These are phyloP conservation scores for Ptiloglossa arizonensis DNA, from an alignment of 1,140 invertebrate species.

Conservation along the genomic window DNA sequence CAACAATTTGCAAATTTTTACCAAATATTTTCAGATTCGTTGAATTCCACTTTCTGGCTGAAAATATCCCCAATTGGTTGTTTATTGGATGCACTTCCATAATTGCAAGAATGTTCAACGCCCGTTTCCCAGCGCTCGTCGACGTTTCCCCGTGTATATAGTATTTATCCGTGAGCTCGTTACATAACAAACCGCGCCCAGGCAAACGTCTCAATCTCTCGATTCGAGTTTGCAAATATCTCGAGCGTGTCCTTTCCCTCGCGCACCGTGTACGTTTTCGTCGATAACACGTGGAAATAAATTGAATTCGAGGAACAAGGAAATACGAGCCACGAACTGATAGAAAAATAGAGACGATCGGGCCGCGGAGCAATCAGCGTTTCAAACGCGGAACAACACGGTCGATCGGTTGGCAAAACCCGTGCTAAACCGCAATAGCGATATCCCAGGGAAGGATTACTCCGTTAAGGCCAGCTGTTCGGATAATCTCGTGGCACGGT, in stretches of 20 bases:
- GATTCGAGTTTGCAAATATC: neutral
- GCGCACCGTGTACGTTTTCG: neutral
- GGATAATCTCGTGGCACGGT: slow-evolving; percentile 32
- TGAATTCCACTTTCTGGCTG: no score
- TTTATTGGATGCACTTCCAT: no score
- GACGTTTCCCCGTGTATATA: no score
- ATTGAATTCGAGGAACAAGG: neutral
- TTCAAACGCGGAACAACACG: neutral
- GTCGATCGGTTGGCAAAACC: slow-evolving; percentile 17
- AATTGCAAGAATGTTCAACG: no score
- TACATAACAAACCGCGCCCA: no score
- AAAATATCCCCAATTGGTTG: no score
- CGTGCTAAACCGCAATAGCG: slow-evolving; percentile 21
- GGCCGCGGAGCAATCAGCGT: neutral
- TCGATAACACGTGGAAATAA: neutral
- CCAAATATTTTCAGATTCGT: no score
- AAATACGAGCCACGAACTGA: neutral
- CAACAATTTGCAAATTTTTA: no score
- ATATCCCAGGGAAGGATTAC: slow-evolving; percentile 32
- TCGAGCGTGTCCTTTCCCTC: neutral
- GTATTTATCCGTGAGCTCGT: no score
- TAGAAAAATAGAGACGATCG: neutral
- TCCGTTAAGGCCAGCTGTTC: slow-evolving; percentile 22
- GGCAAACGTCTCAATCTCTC: no score
- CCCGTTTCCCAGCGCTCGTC: no score